Evolutionary conservation across 2,113 vertebrate genomes (phyloP).

Genomic region (Pseudopodoces humilis): DNA sequence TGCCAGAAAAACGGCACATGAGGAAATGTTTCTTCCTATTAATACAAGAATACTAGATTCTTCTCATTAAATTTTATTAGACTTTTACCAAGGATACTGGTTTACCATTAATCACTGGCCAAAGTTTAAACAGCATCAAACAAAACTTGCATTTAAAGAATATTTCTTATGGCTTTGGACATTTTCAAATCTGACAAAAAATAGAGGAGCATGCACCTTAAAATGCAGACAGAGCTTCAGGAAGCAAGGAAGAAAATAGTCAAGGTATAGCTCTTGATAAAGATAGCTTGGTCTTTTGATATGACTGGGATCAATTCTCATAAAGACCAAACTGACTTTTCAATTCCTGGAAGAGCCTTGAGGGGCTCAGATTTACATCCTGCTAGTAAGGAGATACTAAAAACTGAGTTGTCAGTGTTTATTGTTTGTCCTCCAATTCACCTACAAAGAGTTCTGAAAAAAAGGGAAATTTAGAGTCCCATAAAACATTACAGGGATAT

Average conservation of each 20-base stretch:
- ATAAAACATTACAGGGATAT: not conserved
- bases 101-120: not conserved
- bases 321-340: not conserved
- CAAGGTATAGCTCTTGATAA: not conserved
- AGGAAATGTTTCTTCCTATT: not conserved
- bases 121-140: not conserved
- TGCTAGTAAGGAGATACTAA: not conserved
- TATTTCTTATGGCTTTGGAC: not conserved
- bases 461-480: not conserved
- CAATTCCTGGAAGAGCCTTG: not conserved
- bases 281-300: not conserved
- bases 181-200: not conserved
- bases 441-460: not conserved
- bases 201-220: not conserved
- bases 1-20: not conserved
- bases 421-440: not conserved
- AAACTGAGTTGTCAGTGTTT: not conserved
- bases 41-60: not conserved
- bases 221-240: not conserved
- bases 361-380: not conserved
- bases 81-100: not conserved
- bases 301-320: not conserved
- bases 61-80: not conserved
- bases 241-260: not conserved
- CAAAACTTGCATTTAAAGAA: not conserved